Evolutionary conservation across 2,113 vertebrate genomes (phyloP).

Genomic region (Apaloderma vittatum): DNA sequence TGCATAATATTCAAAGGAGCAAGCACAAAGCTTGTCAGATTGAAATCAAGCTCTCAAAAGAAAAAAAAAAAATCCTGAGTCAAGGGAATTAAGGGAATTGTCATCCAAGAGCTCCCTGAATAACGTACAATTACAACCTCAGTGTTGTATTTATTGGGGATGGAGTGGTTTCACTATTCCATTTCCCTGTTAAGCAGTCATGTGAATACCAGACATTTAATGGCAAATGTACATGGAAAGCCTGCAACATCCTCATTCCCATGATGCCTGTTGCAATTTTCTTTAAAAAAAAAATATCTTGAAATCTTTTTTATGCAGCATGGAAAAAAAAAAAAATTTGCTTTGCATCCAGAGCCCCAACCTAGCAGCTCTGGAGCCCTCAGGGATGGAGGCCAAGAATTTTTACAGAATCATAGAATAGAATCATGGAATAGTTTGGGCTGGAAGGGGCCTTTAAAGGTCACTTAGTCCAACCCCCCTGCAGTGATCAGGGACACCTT

Average conservation of each 20-base stretch:
- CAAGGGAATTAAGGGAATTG: not conserved
- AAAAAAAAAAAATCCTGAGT: not conserved
- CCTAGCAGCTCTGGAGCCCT: not conserved
- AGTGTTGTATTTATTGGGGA: not conserved
- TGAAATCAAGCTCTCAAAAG: not conserved
- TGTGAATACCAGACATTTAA: not conserved
- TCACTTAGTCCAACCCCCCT: too few species aligned
- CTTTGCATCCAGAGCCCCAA: not conserved
- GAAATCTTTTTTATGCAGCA: too few species aligned
- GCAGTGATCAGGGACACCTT: too few species aligned
- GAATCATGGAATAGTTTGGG: too few species aligned
- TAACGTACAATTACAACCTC: not conserved
- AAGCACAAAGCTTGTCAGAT: not conserved
- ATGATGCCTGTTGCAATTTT: not conserved
- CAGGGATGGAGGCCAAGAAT: not conserved
- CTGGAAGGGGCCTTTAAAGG: too few species aligned
- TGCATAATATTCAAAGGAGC: not conserved
- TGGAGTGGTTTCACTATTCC: not conserved
- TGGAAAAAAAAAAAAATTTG: not conserved
- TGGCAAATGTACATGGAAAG: not conserved
- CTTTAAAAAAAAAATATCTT: not conserved
- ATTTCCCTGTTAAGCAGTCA: not conserved
- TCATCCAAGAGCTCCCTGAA: not conserved
- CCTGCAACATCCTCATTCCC: accelerated
- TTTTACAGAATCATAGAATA: too few species aligned